A percentile compares a stretch with the other conserved stretches of the same genome.
Evolutionary conservation across 1,140 invertebrate genomes (phyloP).

Genomic region (Apis florea): DNA sequence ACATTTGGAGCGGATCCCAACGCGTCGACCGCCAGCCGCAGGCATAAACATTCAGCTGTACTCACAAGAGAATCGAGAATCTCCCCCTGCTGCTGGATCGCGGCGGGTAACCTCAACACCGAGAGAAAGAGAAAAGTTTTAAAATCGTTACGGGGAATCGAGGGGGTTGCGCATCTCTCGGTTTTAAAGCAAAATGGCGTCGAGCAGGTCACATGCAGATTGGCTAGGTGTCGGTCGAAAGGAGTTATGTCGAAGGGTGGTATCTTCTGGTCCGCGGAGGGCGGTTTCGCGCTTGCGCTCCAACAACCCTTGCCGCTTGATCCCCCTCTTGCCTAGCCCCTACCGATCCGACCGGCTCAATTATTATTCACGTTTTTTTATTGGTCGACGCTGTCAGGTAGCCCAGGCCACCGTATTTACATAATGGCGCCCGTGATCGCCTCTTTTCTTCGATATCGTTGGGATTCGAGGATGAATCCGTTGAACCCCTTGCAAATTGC

Average conservation of each 20-base stretch:
- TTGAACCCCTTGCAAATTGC: background rate
- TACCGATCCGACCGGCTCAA: slow-evolving; percentile 55
- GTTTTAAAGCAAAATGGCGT: slow-evolving; percentile 79
- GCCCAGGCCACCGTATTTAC: slow-evolving; percentile 43
- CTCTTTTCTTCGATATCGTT: background rate
- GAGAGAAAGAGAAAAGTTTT: background rate
- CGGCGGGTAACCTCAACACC: background rate
- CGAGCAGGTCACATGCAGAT: slow-evolving; percentile 77
- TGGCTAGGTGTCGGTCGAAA: slow-evolving; percentile 74
- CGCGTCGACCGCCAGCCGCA: slow-evolving; percentile 34
- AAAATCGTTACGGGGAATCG: background rate
- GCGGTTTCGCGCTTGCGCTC: slow-evolving; percentile 78
- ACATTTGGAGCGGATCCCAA: no score
- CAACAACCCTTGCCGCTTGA: slow-evolving; percentile 67
- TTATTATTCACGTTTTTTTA: slow-evolving; percentile 74
- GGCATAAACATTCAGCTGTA: slow-evolving; percentile 57
- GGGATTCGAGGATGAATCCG: background rate
- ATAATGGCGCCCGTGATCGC: slow-evolving; percentile 62
- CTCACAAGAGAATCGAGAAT: slow-evolving; percentile 36
- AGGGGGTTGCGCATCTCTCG: slow-evolving; percentile 33
- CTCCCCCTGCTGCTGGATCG: background rate
- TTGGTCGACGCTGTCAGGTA: slow-evolving; percentile 53
- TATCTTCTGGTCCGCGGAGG: slow-evolving; percentile 67
- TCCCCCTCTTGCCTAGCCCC: slow-evolving; percentile 54
- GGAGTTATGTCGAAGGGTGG: slow-evolving; percentile 73